Base-by-base conservation (phyloP, 2,888 invertebrate species). In the Nephrocerus scutellatus region DNA sequence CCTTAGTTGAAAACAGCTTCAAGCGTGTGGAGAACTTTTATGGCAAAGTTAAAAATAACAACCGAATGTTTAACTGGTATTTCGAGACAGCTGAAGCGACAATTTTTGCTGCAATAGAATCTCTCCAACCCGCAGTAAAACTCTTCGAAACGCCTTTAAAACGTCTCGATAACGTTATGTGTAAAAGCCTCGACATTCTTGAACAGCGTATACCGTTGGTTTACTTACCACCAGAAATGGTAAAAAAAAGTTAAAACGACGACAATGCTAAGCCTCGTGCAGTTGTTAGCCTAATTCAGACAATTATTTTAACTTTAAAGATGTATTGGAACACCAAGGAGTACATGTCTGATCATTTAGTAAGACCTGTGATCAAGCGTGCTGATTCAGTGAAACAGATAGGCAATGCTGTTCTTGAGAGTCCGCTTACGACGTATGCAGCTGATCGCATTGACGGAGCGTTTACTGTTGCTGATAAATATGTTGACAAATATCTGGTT, bases 371-470 rank as follows among this genome's bases (percentile, higher is more conserved):
- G n/a, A 63, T 87, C 19, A 82, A 81, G 46, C 75, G 87, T 26
- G 86, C 87, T 3, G 85, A 84, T 67, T 86, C 86, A 0, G 80
- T 87, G n/a, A 86, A 84, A 60, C 79, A 83, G 60, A 74, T 87
- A 42, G 82, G 84, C 2, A 74, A 73, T 4, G 78, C 79, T 0
- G 80, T 82, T 8, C 66, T 82, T 50, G 76, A 79, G 53, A 84
- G 80, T 43, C 75, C 82, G 36, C 75, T 85, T 30, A 83, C 85
- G 0, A 55, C 59, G 2, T 83, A 74, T 49, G 87, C 87, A 0
- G 86, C 82, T 1, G 77, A 80, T 39, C 81, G 75, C 5, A 68
- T 87, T 18, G 85, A 86, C 60, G 79, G 79, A 10, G 87, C 84
- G 4, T 72, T 88, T 30, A 74, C 79, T 51, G 80, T 79, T 14